These are phyloP conservation scores for Sphyrna mokarran DNA, from an alignment of 2,113 vertebrate genomes.

Conservation along the genomic window DNA sequence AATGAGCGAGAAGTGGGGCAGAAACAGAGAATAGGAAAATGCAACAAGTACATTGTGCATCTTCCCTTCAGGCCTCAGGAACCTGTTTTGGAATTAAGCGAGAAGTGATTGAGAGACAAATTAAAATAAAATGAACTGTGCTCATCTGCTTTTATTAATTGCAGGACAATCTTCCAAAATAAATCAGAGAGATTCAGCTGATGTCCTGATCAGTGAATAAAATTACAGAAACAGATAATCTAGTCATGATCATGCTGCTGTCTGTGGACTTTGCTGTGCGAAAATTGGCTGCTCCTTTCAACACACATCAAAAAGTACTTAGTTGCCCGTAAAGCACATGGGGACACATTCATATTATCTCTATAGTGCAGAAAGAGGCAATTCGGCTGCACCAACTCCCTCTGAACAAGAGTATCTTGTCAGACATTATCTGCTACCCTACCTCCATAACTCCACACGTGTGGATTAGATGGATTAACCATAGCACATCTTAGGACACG, in stretches of 20 bases:
- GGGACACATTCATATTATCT: too few species aligned
- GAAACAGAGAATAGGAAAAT: not conserved
- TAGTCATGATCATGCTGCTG: not conserved
- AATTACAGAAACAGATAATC: not conserved
- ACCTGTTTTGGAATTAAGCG: not conserved
- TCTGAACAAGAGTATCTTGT: too few species aligned
- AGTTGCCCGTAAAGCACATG: not conserved
- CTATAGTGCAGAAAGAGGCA: too few species aligned
- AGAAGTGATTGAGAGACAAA: not conserved
- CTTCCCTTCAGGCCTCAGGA: not conserved
- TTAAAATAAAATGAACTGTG: not conserved
- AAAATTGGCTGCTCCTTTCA: not conserved
- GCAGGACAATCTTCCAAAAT: not conserved
- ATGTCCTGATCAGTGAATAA: not conserved
- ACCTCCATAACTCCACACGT: too few species aligned
- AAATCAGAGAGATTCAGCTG: not conserved
- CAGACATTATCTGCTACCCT: too few species aligned
- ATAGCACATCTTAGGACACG: too few species aligned
- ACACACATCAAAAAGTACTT: not conserved
- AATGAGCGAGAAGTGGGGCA: not conserved
- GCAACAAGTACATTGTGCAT: not conserved
- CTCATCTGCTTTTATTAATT: not conserved
- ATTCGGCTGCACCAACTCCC: too few species aligned
- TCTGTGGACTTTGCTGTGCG: not conserved
- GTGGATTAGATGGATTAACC: too few species aligned